phyloP scores from a whole-genome alignment of 2,888 invertebrate species.

The Microctonus brassicae region DNA sequence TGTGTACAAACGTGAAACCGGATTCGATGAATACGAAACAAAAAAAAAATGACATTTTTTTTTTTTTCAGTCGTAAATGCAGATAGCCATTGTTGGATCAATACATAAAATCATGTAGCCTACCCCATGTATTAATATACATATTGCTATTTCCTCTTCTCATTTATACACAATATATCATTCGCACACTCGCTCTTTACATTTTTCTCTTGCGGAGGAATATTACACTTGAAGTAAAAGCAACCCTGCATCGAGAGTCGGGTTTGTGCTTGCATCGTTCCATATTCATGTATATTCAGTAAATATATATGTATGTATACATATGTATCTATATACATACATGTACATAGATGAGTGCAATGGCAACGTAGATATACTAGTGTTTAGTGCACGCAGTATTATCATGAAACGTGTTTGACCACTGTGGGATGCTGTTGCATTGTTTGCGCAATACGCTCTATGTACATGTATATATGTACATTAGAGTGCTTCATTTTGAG shows the following conservation, averaged over 20 bases:
- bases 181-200: too few species aligned
- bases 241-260: background rate
- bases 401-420: constrained; percentile 59
- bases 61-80: constrained; percentile 49
- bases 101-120: too few species aligned
- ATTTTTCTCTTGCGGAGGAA: background rate
- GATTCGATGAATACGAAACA: constrained; percentile 12
- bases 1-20: constrained; percentile 16
- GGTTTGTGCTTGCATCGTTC: background rate
- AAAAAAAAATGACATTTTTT: too few species aligned
- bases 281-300: background rate
- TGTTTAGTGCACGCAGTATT: constrained; percentile 60
- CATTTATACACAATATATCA: too few species aligned
- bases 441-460: constrained; percentile 51
- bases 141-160: too few species aligned
- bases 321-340: too few species aligned
- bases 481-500: too few species aligned
- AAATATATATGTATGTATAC: too few species aligned
- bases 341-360: background rate
- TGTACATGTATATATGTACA: too few species aligned
- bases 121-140: too few species aligned
- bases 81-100: constrained; percentile 35
- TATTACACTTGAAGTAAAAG: background rate
- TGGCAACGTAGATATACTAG: constrained; percentile 51
- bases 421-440: constrained; percentile 48